Conservation (phyloP, 2,113 vertebrate genomes). For the Clarias batrachus region DNA sequence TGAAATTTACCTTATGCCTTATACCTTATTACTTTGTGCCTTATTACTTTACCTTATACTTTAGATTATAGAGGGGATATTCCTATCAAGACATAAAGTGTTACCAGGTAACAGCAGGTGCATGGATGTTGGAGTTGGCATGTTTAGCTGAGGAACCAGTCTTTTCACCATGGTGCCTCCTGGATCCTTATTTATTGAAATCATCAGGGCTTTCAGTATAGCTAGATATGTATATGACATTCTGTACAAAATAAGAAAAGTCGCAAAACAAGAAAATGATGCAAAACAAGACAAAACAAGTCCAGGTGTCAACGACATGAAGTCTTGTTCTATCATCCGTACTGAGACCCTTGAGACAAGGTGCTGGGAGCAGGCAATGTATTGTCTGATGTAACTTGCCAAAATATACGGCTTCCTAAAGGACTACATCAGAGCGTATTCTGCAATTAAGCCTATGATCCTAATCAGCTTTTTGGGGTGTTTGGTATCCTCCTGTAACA, state of each 20-base stretch:
- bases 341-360: background rate
- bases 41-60: too few species aligned
- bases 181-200: slow-evolving; percentile 3
- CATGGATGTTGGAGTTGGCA: background rate
- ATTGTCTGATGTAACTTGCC: background rate
- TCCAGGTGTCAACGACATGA: background rate
- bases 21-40: too few species aligned
- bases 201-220: background rate
- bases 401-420: background rate
- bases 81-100: background rate
- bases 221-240: background rate
- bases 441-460: background rate
- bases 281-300: background rate
- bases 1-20: too few species aligned
- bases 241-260: background rate
- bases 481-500: background rate
- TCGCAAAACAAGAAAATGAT: background rate
- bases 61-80: background rate
- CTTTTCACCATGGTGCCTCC: background rate
- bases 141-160: background rate
- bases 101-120: background rate
- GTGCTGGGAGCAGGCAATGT: background rate
- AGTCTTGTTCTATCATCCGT: background rate
- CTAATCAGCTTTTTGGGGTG: slow-evolving; percentile 3
- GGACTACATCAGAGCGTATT: background rate